phyloP scores from a whole-genome alignment of 1,140 invertebrate genomes.

The Fragariocoptes setiger region DNA sequence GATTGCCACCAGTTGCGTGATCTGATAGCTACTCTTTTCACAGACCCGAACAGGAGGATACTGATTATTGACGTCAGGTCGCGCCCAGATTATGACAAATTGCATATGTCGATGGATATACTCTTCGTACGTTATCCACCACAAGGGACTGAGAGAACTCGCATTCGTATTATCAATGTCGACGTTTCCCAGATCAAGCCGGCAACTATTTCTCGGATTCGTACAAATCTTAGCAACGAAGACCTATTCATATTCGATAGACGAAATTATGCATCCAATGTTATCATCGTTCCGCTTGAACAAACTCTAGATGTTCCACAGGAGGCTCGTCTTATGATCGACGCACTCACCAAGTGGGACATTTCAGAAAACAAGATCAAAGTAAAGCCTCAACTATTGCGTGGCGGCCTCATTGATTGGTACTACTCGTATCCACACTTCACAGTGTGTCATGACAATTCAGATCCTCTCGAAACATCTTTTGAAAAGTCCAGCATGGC shows the following conservation, averaged over 20 bases:
- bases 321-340: constrained; percentile 15
- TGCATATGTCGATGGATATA: constrained; percentile 24
- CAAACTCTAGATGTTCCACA: constrained; percentile 16
- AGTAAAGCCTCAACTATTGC: constrained; percentile 29
- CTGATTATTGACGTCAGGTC: constrained; percentile 39
- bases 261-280: constrained; percentile 28
- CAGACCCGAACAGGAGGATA: constrained; percentile 13
- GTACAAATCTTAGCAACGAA: constrained; percentile 18
- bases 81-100: constrained; percentile 26
- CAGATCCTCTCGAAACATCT: no score
- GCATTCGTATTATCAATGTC: constrained; percentile 31
- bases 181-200: constrained; percentile 30
- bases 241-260: constrained; percentile 24
- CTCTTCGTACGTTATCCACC: no score
- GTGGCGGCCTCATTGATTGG: constrained; percentile 48
- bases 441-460: constrained; percentile 27
- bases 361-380: constrained; percentile 29
- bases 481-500: no score
- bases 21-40: constrained; percentile 11
- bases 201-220: constrained; percentile 19
- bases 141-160: constrained; percentile 13
- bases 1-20: constrained; percentile 21
- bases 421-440: constrained; percentile 37
- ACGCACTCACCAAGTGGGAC: constrained; percentile 28
- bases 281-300: constrained; percentile 35